Percentiles rank a stretch among this genome's conserved stretches.
These are phyloP conservation scores for Myotis yumanensis DNA, from an alignment of 2,113 vertebrate species.

Conservation along the genomic window DNA sequence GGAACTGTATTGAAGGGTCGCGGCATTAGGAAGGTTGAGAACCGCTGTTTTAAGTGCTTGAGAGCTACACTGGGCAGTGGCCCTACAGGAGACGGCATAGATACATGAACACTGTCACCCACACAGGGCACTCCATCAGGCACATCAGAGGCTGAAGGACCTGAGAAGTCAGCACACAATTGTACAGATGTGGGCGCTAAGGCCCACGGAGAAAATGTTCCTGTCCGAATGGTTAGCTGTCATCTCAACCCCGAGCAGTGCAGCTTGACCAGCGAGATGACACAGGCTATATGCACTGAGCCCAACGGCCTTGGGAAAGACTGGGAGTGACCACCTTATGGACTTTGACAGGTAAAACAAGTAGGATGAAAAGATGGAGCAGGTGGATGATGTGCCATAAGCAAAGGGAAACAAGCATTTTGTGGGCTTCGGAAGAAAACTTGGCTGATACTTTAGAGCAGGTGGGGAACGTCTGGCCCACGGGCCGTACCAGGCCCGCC, in stretches of 20 bases:
- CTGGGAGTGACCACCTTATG: not conserved
- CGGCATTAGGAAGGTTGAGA: too few relatives aligned
- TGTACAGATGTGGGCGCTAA: not conserved
- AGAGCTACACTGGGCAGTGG: not conserved
- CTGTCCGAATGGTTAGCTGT: not conserved
- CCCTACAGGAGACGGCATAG: too few relatives aligned
- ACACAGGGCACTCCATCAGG: accelerated
- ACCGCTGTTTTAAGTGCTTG: not conserved
- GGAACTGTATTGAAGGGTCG: too few relatives aligned
- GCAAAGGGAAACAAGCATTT: not conserved
- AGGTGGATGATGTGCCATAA: not conserved
- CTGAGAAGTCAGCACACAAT: not conserved
- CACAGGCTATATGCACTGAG: too few relatives aligned
- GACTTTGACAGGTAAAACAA: not conserved
- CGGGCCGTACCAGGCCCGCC: too few relatives aligned
- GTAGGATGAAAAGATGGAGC: not conserved
- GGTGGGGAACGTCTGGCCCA: too few relatives aligned
- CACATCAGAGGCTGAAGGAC: not conserved
- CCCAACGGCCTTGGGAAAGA: not conserved
- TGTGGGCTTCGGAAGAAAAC: not conserved
- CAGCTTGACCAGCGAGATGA: not conserved
- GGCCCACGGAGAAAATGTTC: not conserved
- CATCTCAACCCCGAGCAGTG: not conserved
- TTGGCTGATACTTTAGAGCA: not conserved
- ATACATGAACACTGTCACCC: not conserved